Evolutionary conservation across 2,797 vertebrate genomes (phyloP).

Genomic region (Pangasius mekongensis): DNA sequence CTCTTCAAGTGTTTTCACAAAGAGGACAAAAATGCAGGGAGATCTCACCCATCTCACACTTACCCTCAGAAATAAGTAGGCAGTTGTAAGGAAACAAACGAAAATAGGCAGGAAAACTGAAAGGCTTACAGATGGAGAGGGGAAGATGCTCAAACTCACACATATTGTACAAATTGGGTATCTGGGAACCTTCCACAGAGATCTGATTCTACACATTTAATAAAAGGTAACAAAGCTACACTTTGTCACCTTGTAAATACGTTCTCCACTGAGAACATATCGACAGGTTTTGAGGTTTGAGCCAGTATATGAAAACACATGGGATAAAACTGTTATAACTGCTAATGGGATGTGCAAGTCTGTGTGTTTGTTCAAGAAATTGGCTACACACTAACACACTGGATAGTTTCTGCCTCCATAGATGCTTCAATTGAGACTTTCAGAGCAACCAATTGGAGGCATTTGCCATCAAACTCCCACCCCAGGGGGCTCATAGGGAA

Average conservation of each 20-base stretch:
- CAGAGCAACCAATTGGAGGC: conserved; percentile 53
- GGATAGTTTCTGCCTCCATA: conserved; percentile 33
- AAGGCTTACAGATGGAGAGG: conserved; percentile 23
- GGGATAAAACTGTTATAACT: not conserved
- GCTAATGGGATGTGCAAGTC: conserved; percentile 3
- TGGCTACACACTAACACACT: conserved; percentile 27
- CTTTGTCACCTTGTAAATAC: not conserved
- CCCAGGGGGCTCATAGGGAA: conserved; percentile 54
- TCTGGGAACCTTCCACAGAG: conserved; percentile 10
- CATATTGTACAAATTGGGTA: conserved; percentile 33
- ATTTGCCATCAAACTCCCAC: conserved; percentile 54
- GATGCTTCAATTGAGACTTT: conserved; percentile 52
- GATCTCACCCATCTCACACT: conserved; percentile 57
- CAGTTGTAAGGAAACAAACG: conserved; percentile 50
- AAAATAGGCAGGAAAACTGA: conserved; percentile 36
- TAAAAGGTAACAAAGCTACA: conserved; percentile 16
- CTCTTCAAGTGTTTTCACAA: conserved; percentile 63
- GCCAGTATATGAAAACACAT: not conserved
- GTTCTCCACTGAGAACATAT: conserved; percentile 1
- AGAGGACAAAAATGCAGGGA: conserved; percentile 53
- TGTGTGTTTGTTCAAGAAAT: conserved; percentile 23
- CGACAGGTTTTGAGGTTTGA: conserved; percentile 9
- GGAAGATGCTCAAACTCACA: conserved; percentile 20
- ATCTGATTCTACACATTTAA: conserved; percentile 26
- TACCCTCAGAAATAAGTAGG: conserved; percentile 52